Base-by-base conservation (phyloP, 2,113 vertebrate species). In the Solea solea region DNA sequence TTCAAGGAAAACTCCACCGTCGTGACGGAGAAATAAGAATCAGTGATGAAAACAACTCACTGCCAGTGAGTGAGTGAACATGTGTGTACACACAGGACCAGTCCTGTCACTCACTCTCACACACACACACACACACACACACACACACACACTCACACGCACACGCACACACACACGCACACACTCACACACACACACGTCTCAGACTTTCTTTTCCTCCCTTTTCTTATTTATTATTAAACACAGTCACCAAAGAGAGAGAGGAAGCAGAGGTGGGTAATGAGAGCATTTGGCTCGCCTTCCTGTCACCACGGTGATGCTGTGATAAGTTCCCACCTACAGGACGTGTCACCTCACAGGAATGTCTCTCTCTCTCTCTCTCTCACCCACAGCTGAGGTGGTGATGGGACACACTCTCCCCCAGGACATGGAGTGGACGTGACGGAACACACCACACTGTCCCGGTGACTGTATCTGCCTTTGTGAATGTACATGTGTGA, bases 311-410 rank as follows among this genome's bases (percentile, higher is more conserved):
- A 74, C 51, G 3, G 80, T 71, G 78, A 85, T 78, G 63, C 42
- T 15, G n/a, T n/a, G n/a, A n/a, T n/a, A 28, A 49, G 48, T 81
- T 79, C 84, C 78, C 87, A 86, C 86, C 88, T 84, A 88, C 80
- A 86, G 85, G 86, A 90, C 81, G 83, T 88, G 88, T 92, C 91
- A 90, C 82, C 80, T 89, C 84, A 49, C 46, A 85, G 80, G 88
- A 92, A 92, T 90, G 83, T 86, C 75, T 68, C 66, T 56, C 56
- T 42, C 53, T 21, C 54, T n/a, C 56, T 2, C 28, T 15, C 34
- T 60, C 45, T 54, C 65, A 62, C 48, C 52, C 63, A 41, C 21
- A 39, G 39, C 61, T 50, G 34, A 76, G 70, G 69, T 76, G 77
- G 76, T 42, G 77, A 72, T 72, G 72, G 80, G 64, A 76, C 65